Percentiles rank a stretch among this genome's conserved stretches.
Conservation (phyloP, 2,113 vertebrate genomes). For the Mastomys natalensis region DNA sequence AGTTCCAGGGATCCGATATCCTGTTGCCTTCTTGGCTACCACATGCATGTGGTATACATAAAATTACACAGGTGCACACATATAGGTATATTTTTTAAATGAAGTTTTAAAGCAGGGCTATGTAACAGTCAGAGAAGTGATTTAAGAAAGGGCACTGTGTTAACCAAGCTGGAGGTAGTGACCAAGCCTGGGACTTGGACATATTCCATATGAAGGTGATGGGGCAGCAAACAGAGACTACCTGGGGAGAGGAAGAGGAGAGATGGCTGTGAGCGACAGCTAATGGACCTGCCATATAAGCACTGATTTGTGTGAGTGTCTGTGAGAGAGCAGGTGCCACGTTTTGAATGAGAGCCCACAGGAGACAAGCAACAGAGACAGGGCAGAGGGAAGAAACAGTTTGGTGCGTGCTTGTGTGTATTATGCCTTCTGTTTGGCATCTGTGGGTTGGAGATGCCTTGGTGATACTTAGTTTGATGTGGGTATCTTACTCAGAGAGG, state of each 20-base stretch:
- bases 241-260: background rate
- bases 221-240: background rate
- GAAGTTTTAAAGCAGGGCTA: background rate
- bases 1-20: background rate
- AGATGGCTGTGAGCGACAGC: background rate
- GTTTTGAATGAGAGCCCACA: background rate
- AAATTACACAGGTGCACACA: background rate
- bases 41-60: background rate
- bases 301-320: background rate
- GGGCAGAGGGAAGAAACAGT: background rate
- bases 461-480: background rate
- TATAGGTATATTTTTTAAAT: background rate
- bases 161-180: background rate
- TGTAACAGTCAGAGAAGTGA: background rate
- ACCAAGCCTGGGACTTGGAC: background rate
- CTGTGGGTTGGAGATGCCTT: background rate
- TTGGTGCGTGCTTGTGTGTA: background rate
- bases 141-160: background rate
- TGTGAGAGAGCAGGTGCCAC: constrained; percentile 9
- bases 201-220: background rate
- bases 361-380: constrained; percentile 8
- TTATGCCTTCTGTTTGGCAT: background rate
- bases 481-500: background rate
- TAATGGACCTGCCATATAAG: background rate
- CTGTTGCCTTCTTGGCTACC: background rate